Conservation (phyloP, 2,888 invertebrate species). For the Eristalis intricaria region DNA sequence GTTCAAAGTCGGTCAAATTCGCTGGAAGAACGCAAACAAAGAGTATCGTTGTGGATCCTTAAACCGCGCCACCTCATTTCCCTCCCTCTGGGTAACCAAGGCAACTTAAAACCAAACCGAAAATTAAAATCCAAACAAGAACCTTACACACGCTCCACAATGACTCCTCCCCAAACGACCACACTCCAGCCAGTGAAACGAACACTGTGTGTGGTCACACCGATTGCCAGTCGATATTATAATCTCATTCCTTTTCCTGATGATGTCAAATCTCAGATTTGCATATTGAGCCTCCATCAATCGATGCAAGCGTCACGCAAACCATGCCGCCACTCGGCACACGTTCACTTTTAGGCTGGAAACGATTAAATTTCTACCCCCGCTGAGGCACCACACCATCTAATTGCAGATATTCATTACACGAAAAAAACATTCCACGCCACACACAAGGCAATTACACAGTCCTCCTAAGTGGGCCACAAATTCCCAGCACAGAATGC, state of each 20-base stretch:
- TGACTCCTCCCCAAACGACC: not conserved
- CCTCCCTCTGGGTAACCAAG: not conserved
- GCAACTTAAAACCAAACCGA: not conserved
- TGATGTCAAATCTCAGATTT: not conserved
- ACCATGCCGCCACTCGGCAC: not conserved
- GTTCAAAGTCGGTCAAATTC: too few relatives aligned
- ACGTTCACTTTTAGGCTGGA: not conserved
- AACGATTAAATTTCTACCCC: not conserved
- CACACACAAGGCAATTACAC: not conserved
- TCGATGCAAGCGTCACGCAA: not conserved
- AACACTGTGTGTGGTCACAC: not conserved
- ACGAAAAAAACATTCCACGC: not conserved
- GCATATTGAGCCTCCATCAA: not conserved
- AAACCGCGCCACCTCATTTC: not conserved
- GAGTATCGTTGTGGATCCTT: not conserved
- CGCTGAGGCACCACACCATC: not conserved
- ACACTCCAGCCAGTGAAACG: not conserved
- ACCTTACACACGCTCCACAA: not conserved
- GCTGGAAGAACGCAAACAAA: too few relatives aligned
- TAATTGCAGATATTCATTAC: conserved; percentile 12
- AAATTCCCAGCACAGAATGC: conserved; percentile 6
- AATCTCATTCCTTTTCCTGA: not conserved
- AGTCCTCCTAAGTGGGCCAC: not conserved
- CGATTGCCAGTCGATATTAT: not conserved
- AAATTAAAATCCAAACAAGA: not conserved